Base-by-base conservation (phyloP, 2,113 vertebrate genomes). In the Hippocampus zosterae region DNA sequence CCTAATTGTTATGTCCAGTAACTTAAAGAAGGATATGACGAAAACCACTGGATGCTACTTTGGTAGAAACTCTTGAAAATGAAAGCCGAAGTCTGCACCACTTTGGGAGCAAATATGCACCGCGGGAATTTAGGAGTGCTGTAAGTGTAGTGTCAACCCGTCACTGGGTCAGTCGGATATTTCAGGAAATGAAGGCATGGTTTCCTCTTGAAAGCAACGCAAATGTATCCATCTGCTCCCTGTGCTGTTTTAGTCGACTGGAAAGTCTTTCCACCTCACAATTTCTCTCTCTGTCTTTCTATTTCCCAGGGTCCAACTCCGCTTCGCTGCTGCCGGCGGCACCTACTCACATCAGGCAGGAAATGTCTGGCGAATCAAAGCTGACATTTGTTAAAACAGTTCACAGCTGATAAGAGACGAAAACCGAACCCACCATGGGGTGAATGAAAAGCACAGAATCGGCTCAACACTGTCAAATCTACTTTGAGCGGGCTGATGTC, bases 391-490 rank as follows among this genome's bases (percentile, higher is more conserved):
- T 80, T 76, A 42, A 72, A 82, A 65, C 77, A 60, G 63, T 41
- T 68, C 37, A 41, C 33, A 33, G 52, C 68, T 67, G 70, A 80
- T 44, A 53, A 52, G 48, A 68, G 60, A 69, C 46, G 72, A 40
- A 77, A 84, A 73, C 59, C 61, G 1, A 71, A 71, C 25, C 81
- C 27, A 50, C 71, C 42, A 18, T 0, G 0, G 68, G 81, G 84
- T 82, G 72, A 78, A 87, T 77, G 72, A 72, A 82, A 83, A 72
- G 69, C 46, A 69, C 46, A 69, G 75, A 87, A 88, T 83, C 50
- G 1, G 61, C 78, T 33, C 19, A 46, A 55, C 79, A 75, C 67
- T 57, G 81, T 82, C 63, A 81, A 79, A 78, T 76, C 71, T 61
- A 12, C 52, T 68, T 67, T 25, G 50, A 67, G n/a, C 48, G 15